Evolutionary conservation across 2,888 invertebrate genomes (phyloP), one percentile per base, ranked within the genome.

Genomic region (Yponomeuta sedellus): DNA sequence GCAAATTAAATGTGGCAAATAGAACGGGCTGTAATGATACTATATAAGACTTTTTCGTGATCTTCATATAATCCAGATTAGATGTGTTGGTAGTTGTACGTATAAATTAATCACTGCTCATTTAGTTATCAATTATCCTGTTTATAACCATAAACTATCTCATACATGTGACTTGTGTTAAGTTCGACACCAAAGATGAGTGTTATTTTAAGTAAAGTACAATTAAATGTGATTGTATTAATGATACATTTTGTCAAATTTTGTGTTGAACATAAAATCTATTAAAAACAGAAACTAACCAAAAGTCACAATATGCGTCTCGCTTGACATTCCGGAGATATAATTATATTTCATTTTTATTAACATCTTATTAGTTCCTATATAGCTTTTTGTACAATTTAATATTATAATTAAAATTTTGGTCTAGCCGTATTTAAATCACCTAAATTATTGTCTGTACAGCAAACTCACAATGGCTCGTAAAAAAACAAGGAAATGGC

Each of bases 181-280:
- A 76, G 80, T 80, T 79, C 75, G 86, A 81, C 88, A 83, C 90
- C 90, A 90, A 90, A 90, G 90, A 88, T 59, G 39, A 52, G 44
- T 52, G 44, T 52, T 57, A n/a, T 59, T 56, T 77, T 79, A 67
- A 68, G 28, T n/a, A 82, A 85, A 77, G 78, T 80, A 85, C 80
- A 79, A 76, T 71, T 57, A 20, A 40, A 40, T 10, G 16, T 63
- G 22, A 61, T 28, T 61, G 61, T 61, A 61, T 61, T 61, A 12
- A 71, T 75, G 77, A 75, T 77, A 64, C 71, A 72, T 72, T 72
- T 71, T 73, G 66, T 73, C 72, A 70, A 66, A 67, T 72, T 67
- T 52, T 52, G 44, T 16, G 44, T 52, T 52, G 44, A 52, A 52
- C 44, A 16, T 16, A 16, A 44, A 44, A 44, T 52, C 4, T 16